These are phyloP conservation scores for Drosophila merina DNA, from an alignment of 2,888 invertebrate genomes.

Conservation along the genomic window DNA sequence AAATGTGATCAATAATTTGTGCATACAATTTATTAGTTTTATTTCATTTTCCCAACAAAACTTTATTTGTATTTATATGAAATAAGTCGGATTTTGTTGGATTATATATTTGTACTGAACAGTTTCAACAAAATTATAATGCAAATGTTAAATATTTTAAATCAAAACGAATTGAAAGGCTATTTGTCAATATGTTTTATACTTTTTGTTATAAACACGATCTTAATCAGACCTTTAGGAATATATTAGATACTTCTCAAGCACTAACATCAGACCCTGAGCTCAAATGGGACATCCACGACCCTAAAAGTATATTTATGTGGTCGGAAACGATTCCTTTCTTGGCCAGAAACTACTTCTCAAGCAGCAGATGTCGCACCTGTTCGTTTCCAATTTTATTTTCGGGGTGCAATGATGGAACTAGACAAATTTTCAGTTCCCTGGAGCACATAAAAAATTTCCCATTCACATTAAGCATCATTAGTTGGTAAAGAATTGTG, in stretches of 20 bases:
- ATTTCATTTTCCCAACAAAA: neutral
- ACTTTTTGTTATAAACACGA: no score
- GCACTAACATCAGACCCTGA: neutral
- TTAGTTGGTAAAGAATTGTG: constrained; percentile 57
- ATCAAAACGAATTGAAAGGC: no score
- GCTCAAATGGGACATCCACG: neutral
- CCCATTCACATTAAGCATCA: constrained; percentile 69
- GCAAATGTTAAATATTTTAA: no score
- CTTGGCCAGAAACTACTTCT: neutral
- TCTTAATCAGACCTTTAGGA: neutral
- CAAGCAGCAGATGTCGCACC: constrained; percentile 1
- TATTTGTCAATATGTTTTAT: no score
- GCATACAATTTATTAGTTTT: constrained; percentile 64
- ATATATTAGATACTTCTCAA: neutral
- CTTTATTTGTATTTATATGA: neutral
- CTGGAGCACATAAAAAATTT: constrained; percentile 65
- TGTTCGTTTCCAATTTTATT: neutral
- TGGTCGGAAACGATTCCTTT: neutral
- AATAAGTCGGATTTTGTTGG: neutral
- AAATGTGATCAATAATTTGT: constrained; percentile 69
- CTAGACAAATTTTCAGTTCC: constrained; percentile 53
- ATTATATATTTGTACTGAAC: no score
- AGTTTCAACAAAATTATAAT: no score
- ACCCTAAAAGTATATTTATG: constrained; percentile 1
- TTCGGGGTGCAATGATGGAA: constrained; percentile 1